A percentile compares a stretch with the other conserved stretches of the same genome.
These are phyloP conservation scores for Apamea anceps DNA, from an alignment of 2,888 invertebrate species.

Conservation along the genomic window DNA sequence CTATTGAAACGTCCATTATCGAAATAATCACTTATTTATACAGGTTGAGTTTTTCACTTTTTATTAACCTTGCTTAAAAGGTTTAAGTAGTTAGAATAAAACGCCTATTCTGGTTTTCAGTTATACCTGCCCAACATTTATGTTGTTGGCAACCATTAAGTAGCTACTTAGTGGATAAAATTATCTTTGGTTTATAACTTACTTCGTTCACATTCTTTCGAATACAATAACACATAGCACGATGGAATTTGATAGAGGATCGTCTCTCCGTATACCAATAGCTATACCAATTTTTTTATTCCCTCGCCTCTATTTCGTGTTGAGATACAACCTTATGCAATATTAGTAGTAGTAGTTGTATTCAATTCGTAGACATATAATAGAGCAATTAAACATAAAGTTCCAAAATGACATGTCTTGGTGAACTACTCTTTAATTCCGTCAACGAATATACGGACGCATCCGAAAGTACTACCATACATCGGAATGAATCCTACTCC, in stretches of 20 bases:
- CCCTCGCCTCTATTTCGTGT: background rate
- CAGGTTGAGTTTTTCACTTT: background rate
- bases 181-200: slow-evolving; percentile 57
- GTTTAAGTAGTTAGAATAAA: background rate
- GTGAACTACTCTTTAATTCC: background rate
- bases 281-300: background rate
- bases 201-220: slow-evolving; percentile 6
- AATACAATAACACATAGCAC: background rate
- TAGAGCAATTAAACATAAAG: background rate
- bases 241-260: slow-evolving; percentile 3
- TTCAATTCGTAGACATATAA: background rate
- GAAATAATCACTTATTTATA: background rate
- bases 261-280: background rate
- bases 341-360: background rate
- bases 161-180: slow-evolving; percentile 15
- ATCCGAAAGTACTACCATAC: background rate
- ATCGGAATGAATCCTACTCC: background rate
- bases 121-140: background rate
- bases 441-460: background rate
- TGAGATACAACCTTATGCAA: slow-evolving; percentile 30
- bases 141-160: slow-evolving; percentile 2
- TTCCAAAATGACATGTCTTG: background rate
- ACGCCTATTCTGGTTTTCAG: background rate
- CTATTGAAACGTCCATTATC: background rate
- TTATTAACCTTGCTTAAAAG: background rate